These are phyloP conservation scores for Drosophila subquinaria DNA, from an alignment of 2,888 invertebrate species.

Conservation along the genomic window DNA sequence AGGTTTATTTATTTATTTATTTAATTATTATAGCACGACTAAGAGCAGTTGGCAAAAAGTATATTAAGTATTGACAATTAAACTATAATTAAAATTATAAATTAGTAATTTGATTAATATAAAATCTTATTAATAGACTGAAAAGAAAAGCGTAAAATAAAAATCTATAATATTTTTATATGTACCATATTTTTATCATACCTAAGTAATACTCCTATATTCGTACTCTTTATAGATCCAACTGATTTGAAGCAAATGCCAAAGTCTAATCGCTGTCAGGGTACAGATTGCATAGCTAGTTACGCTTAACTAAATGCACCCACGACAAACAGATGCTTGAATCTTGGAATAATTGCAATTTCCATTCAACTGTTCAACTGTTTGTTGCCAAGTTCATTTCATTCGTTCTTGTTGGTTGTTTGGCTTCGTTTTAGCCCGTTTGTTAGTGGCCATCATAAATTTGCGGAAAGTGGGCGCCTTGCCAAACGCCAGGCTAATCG, in stretches of 20 bases:
- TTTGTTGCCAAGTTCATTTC: constrained; percentile 63
- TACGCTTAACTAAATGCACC: constrained; percentile 50
- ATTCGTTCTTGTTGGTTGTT: constrained; percentile 36
- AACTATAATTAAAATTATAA: no score
- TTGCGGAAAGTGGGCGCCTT: constrained; percentile 58
- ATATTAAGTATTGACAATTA: no score
- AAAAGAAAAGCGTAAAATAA: no score
- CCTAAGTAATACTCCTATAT: not conserved
- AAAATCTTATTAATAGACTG: no score
- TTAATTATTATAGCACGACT: no score
- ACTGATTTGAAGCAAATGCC: constrained; percentile 8
- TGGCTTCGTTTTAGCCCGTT: constrained; percentile 61
- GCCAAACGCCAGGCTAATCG: constrained; percentile 70
- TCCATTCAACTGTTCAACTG: constrained; percentile 61
- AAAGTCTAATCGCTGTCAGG: constrained; percentile 33
- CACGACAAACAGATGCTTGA: constrained; percentile 39
- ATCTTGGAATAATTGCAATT: constrained; percentile 68
- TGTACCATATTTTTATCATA: no score
- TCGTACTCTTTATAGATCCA: constrained; percentile 18
- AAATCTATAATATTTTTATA: no score
- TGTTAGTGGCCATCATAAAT: constrained; percentile 79
- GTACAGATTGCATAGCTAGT: constrained; percentile 37
- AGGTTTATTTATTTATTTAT: no score
- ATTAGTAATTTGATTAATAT: no score
- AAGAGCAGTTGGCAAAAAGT: no score